Percentiles rank a stretch among this genome's conserved stretches.
Evolutionary conservation across 2,797 vertebrate genomes (phyloP).

Genomic region (Paedocypris micromegethes): DNA sequence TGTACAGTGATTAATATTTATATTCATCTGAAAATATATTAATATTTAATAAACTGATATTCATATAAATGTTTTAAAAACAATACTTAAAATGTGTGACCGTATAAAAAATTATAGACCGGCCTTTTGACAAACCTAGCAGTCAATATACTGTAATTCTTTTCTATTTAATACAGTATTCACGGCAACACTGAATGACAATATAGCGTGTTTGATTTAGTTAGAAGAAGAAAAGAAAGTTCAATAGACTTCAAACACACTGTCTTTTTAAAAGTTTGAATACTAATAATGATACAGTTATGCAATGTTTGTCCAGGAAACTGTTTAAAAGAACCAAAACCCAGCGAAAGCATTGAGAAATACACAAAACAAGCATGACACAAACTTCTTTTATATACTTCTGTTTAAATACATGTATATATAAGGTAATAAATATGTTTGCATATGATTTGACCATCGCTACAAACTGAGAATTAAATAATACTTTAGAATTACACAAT

Average conservation of each 20-base stretch:
- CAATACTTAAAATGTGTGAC: too few relatives aligned
- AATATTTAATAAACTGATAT: too few relatives aligned
- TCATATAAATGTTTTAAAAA: too few relatives aligned
- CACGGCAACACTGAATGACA: background rate
- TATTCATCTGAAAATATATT: too few relatives aligned
- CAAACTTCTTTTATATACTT: background rate
- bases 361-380: background rate
- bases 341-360: background rate
- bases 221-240: background rate
- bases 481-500: too few relatives aligned
- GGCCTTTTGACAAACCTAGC: too few relatives aligned
- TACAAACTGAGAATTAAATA: background rate
- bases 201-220: background rate
- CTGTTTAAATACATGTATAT: too few relatives aligned
- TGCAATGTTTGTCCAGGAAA: constrained; percentile 25
- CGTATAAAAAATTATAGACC: too few relatives aligned
- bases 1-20: too few relatives aligned
- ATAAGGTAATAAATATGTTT: background rate
- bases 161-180: background rate
- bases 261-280: constrained; percentile 11
- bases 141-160: too few relatives aligned
- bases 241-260: background rate
- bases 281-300: background rate
- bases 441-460: background rate
- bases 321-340: constrained; percentile 11